Conservation (phyloP, 2,888 invertebrate genomes). For the Drosophila subquinaria region DNA sequence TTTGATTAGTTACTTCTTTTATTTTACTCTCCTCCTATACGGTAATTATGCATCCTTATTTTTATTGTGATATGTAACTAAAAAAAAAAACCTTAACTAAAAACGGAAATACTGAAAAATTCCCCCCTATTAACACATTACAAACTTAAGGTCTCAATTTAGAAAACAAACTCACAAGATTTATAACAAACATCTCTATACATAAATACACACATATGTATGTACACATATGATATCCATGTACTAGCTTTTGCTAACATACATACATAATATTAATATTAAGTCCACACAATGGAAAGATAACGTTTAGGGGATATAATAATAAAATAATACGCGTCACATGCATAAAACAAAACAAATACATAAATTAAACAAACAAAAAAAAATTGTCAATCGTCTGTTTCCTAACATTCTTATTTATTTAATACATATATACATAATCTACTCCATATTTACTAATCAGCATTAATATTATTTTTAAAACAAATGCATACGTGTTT, state of each 20-base stretch:
- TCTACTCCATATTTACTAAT: slow-evolving; percentile 44
- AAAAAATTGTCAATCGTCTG: slow-evolving; percentile 16
- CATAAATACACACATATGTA: slow-evolving; percentile 34
- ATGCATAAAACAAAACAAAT: slow-evolving; percentile 7
- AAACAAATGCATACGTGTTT: slow-evolving; percentile 34
- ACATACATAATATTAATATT: slow-evolving; percentile 33
- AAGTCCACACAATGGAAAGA: slow-evolving; percentile 28
- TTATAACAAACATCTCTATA: slow-evolving; percentile 20
- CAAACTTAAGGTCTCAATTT: slow-evolving; percentile 37
- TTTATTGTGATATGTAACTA: slow-evolving; percentile 65
- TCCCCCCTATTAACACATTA: slow-evolving; percentile 9
- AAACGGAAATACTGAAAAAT: slow-evolving; percentile 9
- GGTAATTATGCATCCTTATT: slow-evolving; percentile 54
- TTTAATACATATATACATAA: slow-evolving; percentile 39
- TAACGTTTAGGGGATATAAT: slow-evolving; percentile 27
- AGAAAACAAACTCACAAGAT: slow-evolving; percentile 27
- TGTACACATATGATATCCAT: slow-evolving; percentile 43
- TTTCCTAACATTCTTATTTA: slow-evolving; percentile 53
- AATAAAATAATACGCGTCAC: slow-evolving; percentile 30
- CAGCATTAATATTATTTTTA: slow-evolving; percentile 59
- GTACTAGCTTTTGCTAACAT: slow-evolving; percentile 62
- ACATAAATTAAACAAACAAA: not conserved
- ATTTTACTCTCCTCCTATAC: slow-evolving; percentile 15
- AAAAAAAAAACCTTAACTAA: slow-evolving; percentile 23
- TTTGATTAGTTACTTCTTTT: slow-evolving; percentile 15